These are phyloP conservation scores for Cylloceria caligata DNA, from an alignment of 2,888 invertebrate species.

Conservation along the genomic window DNA sequence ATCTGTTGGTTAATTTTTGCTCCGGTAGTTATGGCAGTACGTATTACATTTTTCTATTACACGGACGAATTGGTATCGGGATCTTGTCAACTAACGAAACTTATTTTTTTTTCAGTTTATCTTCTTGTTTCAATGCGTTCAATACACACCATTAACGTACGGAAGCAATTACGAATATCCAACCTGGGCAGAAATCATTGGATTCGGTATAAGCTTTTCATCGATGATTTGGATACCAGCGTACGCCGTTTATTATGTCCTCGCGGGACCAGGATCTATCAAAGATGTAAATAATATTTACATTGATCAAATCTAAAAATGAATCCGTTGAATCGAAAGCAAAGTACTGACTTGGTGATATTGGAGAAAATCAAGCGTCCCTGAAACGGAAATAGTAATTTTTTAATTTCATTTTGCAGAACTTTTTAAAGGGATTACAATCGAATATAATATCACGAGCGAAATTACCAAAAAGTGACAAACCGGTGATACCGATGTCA, in stretches of 20 bases:
- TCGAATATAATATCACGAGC: slow-evolving; percentile 85
- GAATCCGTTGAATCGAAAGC: too few species aligned
- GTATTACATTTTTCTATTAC: slow-evolving; percentile 72
- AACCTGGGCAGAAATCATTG: slow-evolving; percentile 87
- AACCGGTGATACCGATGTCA: slow-evolving; percentile 85
- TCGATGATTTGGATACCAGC: slow-evolving; percentile 89
- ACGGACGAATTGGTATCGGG: background rate
- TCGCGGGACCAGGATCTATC: slow-evolving; percentile 85
- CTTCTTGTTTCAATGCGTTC: slow-evolving; percentile 87
- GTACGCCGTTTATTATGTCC: slow-evolving; percentile 87
- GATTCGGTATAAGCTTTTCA: slow-evolving; percentile 87
- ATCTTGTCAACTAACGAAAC: background rate
- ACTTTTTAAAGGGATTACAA: slow-evolving; percentile 84
- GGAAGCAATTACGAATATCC: slow-evolving; percentile 87
- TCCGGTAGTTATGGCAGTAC: slow-evolving; percentile 87
- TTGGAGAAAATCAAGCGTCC: too few species aligned
- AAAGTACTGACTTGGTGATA: too few species aligned
- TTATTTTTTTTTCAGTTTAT: slow-evolving; percentile 85
- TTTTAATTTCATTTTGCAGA: slow-evolving; percentile 80
- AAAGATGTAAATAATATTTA: slow-evolving; percentile 84
- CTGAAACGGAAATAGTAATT: too few species aligned
- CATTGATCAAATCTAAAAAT: background rate
- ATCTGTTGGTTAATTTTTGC: slow-evolving; percentile 88
- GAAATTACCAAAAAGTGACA: slow-evolving; percentile 84
- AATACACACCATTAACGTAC: slow-evolving; percentile 87